Evolutionary conservation across 2,113 vertebrate species (phyloP).

Genomic region (Entosphenus tridentatus): DNA sequence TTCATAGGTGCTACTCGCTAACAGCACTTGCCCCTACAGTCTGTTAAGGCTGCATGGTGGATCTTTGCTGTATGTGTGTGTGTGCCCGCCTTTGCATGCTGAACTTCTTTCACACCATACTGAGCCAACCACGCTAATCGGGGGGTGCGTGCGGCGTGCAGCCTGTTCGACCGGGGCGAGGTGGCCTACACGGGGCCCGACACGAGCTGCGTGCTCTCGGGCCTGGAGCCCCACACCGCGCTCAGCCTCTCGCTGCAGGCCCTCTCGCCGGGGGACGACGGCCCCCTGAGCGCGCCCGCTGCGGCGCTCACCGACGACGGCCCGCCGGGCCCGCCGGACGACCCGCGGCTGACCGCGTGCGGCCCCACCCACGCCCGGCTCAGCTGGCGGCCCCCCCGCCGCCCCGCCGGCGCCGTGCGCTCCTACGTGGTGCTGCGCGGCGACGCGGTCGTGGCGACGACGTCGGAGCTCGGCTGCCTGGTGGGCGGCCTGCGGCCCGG

Average conservation of each 20-base stretch:
- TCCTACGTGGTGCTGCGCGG: constrained; percentile 14
- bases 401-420: constrained; percentile 7
- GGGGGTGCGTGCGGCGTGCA: constrained; percentile 6
- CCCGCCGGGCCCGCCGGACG: constrained; percentile 11
- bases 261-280: constrained; percentile 15
- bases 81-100: too few species aligned
- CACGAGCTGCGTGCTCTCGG: constrained; percentile 12
- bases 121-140: too few species aligned
- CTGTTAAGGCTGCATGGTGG: too few species aligned
- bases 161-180: constrained; percentile 14
- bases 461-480: constrained; percentile 13
- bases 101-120: too few species aligned
- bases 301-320: constrained; percentile 10
- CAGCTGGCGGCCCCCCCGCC: constrained; percentile 15
- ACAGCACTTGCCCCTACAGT: too few species aligned
- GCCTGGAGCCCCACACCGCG: constrained; percentile 7
- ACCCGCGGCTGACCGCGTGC: constrained; percentile 15
- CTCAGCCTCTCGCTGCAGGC: constrained; percentile 13
- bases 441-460: constrained; percentile 13
- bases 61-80: too few species aligned
- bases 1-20: too few species aligned
- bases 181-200: constrained; percentile 15
- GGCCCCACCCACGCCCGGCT: constrained; percentile 16
- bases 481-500: constrained; percentile 14
- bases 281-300: constrained; percentile 14